phyloP scores from a whole-genome alignment of 2,113 vertebrate species.

The Chamaea fasciata region DNA sequence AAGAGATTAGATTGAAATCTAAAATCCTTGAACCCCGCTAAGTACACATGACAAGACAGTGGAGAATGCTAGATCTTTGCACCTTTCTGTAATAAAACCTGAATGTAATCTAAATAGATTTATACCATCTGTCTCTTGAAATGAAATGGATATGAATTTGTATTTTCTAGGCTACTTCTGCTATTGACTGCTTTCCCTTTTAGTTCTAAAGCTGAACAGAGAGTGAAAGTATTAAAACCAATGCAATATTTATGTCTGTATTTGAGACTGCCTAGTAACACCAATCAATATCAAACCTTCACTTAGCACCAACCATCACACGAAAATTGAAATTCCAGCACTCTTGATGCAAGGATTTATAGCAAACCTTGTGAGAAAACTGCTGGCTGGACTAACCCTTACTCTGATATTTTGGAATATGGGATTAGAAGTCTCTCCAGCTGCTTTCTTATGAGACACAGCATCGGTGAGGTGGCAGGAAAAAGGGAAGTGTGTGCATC shows the following conservation, averaged over 20 bases:
- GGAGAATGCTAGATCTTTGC: not conserved
- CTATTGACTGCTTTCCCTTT: not conserved
- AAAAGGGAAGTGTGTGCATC: not conserved
- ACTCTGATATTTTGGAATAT: not conserved
- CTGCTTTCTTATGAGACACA: not conserved
- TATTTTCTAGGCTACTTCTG: not conserved
- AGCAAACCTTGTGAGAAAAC: not conserved
- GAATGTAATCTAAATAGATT: not conserved
- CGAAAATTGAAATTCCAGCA: not conserved
- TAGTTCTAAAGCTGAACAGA: not conserved
- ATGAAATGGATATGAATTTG: not conserved
- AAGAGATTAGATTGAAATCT: conserved; percentile 15
- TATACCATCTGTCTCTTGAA: not conserved
- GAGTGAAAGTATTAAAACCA: not conserved
- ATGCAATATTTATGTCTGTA: not conserved
- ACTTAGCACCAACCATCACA: not conserved
- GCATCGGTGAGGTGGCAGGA: not conserved
- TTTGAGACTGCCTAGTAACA: not conserved
- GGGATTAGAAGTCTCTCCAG: not conserved
- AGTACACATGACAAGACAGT: not conserved
- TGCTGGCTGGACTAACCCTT: not conserved
- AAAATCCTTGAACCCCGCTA: not conserved
- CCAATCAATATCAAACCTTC: not conserved
- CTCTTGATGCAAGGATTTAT: not conserved
- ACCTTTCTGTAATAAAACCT: not conserved